Evolutionary conservation across 2,113 vertebrate species (phyloP).

Genomic region (Ameiurus melas): DNA sequence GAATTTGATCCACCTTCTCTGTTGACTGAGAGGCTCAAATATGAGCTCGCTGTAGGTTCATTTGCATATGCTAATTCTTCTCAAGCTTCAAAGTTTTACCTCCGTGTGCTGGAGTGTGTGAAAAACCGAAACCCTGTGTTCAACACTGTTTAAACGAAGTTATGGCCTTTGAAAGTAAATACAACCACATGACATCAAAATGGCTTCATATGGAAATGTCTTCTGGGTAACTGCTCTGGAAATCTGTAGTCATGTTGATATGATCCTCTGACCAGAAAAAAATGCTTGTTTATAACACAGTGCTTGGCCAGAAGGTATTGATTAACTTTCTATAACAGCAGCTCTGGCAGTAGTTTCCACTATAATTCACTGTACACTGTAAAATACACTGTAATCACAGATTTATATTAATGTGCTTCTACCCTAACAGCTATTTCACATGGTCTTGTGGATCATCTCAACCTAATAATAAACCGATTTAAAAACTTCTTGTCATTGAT

Average conservation of each 20-base stretch:
- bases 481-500: not conserved
- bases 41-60: constrained; percentile 57
- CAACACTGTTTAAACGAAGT: not conserved
- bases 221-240: not conserved
- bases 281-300: not conserved
- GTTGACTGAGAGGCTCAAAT: constrained; percentile 65
- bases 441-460: not conserved
- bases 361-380: too few species aligned
- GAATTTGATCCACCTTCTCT: constrained; percentile 67
- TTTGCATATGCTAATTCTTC: constrained; percentile 31
- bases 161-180: not conserved
- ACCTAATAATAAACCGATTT: not conserved
- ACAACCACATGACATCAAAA: not conserved
- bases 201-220: not conserved
- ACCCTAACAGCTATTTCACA: not conserved
- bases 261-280: not conserved
- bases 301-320: not conserved
- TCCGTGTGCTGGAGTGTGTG: not conserved
- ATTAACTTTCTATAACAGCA: not conserved
- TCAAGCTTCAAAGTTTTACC: not conserved
- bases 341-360: not conserved
- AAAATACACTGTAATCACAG: too few species aligned
- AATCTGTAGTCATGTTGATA: not conserved
- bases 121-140: not conserved
- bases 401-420: not conserved